Base-by-base conservation (phyloP, 2,113 vertebrate species). In the Aix galericulata region DNA sequence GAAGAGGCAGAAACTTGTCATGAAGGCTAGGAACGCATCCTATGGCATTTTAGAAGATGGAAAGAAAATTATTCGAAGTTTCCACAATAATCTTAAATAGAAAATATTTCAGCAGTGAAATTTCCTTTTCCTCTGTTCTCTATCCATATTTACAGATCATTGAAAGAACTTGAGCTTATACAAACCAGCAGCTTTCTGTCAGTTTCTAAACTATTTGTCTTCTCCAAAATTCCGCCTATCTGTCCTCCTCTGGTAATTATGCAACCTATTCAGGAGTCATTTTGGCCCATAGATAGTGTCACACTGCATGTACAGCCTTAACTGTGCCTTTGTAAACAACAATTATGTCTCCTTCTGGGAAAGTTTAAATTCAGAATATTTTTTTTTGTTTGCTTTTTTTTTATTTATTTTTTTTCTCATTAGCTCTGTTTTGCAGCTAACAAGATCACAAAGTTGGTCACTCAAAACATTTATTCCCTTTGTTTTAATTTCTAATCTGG, bases 111-210 rank as follows among this genome's bases (percentile, higher is more conserved):
- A 73, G 20, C 1, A 1, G 36, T 46, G 14, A 1, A 27, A 17
- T 76, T 82, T 82, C 46, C 12, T 55, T 94, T 91, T 90, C 79
- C 80, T 95, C 63, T 88, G 52, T 84, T 92, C 7, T 20, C 4
- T 77, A 66, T 80, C 86, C 89, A 62, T 84, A 64, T 75, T 79
- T 91, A 95, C 73, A 93, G 87, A 73, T 17, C 76, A 63, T 86
- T 95, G 86, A 96, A 97, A 95, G 17, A 64, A 91, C 69, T 25
- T 91, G 42, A 94, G 55, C 72, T 86, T 96, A 67, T 68, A 80
- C 48, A 44, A 82, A 83, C 31, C 36, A 91, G 32, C 3, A 40
- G 56, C 48, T 52, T 92, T 95, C 90, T 93, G 72, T 59, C 63
- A 82, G 87, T 73, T 95, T 95, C 93, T 93, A 94, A 91, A 78